Percentiles rank a stretch among this genome's conserved stretches.
phyloP scores from a whole-genome alignment of 1,140 invertebrate species.

The Aporrectodea caliginosa region DNA sequence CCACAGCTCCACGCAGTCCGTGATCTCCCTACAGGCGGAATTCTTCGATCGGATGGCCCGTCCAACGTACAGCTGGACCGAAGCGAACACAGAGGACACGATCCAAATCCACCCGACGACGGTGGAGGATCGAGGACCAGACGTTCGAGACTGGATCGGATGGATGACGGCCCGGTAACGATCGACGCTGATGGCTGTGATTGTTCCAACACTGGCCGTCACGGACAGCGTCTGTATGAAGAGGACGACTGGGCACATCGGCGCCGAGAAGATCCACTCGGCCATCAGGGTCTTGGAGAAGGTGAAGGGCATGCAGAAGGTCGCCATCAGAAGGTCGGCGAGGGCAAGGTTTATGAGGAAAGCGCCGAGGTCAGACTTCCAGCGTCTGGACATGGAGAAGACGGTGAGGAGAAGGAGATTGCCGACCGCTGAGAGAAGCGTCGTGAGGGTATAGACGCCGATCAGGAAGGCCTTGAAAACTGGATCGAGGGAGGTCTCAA shows the following conservation, averaged over 20 bases:
- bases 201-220: constrained; percentile 49
- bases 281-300: constrained; percentile 46
- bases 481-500: neutral
- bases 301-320: constrained; percentile 56
- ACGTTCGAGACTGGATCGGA: constrained; percentile 40
- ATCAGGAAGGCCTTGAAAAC: constrained; percentile 38
- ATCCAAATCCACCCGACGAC: constrained; percentile 58
- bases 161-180: constrained; percentile 46
- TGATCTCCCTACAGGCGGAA: constrained; percentile 33
- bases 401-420: constrained; percentile 48
- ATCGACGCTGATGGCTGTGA: constrained; percentile 53
- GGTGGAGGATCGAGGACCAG: constrained; percentile 37
- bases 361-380: constrained; percentile 45
- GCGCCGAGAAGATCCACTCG: constrained; percentile 49
- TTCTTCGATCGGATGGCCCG: constrained; percentile 35
- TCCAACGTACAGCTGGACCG: constrained; percentile 56
- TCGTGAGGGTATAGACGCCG: constrained; percentile 44
- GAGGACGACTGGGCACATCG: constrained; percentile 51
- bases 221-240: constrained; percentile 49
- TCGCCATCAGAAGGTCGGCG: constrained; percentile 53
- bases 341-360: constrained; percentile 76
- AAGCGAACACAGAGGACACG: constrained; percentile 50
- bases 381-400: constrained; percentile 43
- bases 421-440: constrained; percentile 43
- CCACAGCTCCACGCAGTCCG: constrained; percentile 44